Evolutionary conservation across 2,888 invertebrate genomes (phyloP).

Genomic region (Microplitis manilae): DNA sequence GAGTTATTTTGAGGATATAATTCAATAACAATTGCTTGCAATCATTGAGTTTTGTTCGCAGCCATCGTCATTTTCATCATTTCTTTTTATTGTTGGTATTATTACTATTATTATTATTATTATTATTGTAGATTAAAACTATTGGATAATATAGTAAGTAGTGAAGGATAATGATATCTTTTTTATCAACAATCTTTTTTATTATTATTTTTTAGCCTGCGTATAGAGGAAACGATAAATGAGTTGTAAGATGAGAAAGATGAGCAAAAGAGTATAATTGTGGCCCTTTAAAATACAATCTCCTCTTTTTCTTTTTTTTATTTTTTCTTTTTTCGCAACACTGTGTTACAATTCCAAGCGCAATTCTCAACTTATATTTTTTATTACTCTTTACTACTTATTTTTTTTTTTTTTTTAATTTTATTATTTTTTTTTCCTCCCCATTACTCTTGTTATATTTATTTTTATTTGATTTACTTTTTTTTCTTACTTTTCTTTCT

Average conservation of each 20-base stretch:
- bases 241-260: slow-evolving; percentile 25
- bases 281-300: slow-evolving; percentile 35
- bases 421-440: slow-evolving; percentile 19
- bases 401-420: neutral
- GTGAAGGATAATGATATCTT: neutral
- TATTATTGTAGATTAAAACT: neutral
- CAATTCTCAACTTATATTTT: slow-evolving; percentile 27
- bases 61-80: neutral
- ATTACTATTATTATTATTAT: neutral
- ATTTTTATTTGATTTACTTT: slow-evolving; percentile 28
- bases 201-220: neutral
- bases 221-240: slow-evolving; percentile 8
- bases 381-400: neutral
- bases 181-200: neutral
- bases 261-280: slow-evolving; percentile 25
- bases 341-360: slow-evolving; percentile 50
- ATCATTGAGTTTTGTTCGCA: neutral
- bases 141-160: neutral
- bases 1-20: neutral
- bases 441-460: slow-evolving; percentile 31
- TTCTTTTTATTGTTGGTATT: neutral
- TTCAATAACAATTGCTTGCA: neutral
- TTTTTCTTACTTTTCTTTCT: neutral
- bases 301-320: neutral
- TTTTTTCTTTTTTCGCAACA: slow-evolving; percentile 35